Evolutionary conservation across 2,888 invertebrate species (phyloP).

Genomic region (Leucozona laternaria): DNA sequence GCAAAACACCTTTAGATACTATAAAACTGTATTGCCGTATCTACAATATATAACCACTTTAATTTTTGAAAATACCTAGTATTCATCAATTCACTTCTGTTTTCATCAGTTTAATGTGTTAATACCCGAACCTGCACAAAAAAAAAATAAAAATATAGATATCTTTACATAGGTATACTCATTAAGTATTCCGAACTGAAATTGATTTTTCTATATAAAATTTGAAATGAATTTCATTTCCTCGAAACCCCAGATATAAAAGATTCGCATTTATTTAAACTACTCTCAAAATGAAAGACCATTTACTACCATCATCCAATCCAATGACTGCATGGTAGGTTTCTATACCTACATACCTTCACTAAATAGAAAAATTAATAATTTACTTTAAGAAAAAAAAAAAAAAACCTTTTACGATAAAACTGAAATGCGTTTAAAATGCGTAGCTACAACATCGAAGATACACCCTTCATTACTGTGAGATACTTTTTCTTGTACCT

Average conservation of each 20-base stretch:
- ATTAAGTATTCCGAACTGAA: background rate
- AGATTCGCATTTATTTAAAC: constrained; percentile 18
- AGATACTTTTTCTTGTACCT: constrained; percentile 23
- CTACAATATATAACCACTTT: no score
- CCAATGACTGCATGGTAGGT: background rate
- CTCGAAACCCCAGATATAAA: background rate
- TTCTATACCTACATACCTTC: background rate
- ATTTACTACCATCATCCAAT: background rate
- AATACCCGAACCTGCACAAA: background rate
- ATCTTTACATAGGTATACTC: no score
- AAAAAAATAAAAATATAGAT: background rate
- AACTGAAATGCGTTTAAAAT: constrained; percentile 60
- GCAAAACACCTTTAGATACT: no score
- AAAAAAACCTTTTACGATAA: constrained; percentile 3
- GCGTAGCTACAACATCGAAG: constrained; percentile 35
- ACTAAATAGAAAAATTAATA: constrained; percentile 71
- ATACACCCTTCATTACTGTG: constrained; percentile 15
- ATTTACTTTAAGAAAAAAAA: constrained; percentile 38
- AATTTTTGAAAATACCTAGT: no score
- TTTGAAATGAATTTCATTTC: constrained; percentile 17
- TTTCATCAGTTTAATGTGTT: background rate
- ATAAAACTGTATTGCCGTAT: no score
- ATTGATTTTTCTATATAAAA: background rate
- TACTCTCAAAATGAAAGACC: constrained; percentile 14
- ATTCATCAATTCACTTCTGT: no score